These are phyloP conservation scores for Clunio marinus DNA, from an alignment of 2,888 invertebrate genomes.

Conservation along the genomic window DNA sequence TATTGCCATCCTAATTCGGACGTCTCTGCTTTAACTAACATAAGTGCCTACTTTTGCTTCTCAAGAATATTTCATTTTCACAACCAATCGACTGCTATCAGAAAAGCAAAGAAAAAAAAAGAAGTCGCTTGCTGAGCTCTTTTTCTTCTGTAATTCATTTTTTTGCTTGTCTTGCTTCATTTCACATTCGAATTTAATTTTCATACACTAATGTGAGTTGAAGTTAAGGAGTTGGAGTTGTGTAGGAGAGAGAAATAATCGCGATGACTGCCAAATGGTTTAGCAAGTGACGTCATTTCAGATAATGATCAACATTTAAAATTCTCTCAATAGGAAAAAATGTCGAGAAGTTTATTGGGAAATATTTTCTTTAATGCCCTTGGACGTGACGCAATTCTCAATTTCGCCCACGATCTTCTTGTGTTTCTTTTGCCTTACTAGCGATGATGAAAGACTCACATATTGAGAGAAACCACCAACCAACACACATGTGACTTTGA, in stretches of 20 bases:
- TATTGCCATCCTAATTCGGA: conserved; percentile 24
- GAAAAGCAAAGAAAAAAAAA: neutral
- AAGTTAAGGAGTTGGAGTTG: conserved; percentile 27
- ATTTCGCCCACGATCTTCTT: conserved; percentile 32
- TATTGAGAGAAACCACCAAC: neutral
- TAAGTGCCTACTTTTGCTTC: too few relatives aligned
- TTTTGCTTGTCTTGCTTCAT: conserved; percentile 1
- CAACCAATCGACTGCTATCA: too few relatives aligned
- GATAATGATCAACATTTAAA: too few relatives aligned
- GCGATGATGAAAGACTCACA: conserved; percentile 27
- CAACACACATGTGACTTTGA: conserved; percentile 30
- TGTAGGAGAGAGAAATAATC: conserved; percentile 16
- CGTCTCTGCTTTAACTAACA: too few relatives aligned
- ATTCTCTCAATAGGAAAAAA: too few relatives aligned
- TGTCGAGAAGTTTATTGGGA: too few relatives aligned
- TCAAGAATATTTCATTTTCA: too few relatives aligned
- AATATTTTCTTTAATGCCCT: too few relatives aligned
- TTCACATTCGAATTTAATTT: neutral
- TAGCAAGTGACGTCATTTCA: neutral
- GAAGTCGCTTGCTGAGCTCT: too few relatives aligned
- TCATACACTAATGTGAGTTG: conserved; percentile 11
- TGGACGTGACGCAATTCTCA: conserved; percentile 28
- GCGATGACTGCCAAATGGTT: neutral
- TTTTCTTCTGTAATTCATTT: neutral
- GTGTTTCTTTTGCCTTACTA: neutral